Evolutionary conservation across 2,113 vertebrate species (phyloP).

Genomic region (Podocnemis expansa): DNA sequence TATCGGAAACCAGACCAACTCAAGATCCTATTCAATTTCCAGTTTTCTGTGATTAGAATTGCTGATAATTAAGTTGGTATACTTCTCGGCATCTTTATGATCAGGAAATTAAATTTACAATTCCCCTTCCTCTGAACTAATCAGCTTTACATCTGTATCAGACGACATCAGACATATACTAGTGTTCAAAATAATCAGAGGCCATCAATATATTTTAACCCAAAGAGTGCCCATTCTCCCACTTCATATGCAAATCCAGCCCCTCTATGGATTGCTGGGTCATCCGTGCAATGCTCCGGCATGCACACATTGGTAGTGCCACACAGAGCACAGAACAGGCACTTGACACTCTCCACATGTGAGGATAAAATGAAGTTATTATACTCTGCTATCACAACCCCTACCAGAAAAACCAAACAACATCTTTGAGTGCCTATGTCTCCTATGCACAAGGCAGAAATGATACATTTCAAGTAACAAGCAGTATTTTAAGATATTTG

Average conservation of each 20-base stretch:
- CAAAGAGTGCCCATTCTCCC: background rate
- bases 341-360: background rate
- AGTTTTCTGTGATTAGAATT: too few relatives aligned
- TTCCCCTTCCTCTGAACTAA: too few relatives aligned
- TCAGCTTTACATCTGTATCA: background rate
- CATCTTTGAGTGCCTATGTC: fast-evolving
- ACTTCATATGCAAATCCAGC: background rate
- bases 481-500: background rate
- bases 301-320: too few relatives aligned
- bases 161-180: background rate
- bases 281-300: background rate
- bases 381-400: background rate
- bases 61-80: fast-evolving
- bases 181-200: background rate
- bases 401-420: background rate
- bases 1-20: background rate
- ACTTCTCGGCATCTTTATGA: background rate
- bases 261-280: background rate
- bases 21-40: background rate
- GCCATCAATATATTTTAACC: too few relatives aligned
- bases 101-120: too few relatives aligned
- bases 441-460: background rate
- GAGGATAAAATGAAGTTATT: too few relatives aligned
- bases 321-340: background rate
- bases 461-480: background rate